Base-by-base conservation (phyloP, 2,888 invertebrate species). In the Neoitamus cyanurus region DNA sequence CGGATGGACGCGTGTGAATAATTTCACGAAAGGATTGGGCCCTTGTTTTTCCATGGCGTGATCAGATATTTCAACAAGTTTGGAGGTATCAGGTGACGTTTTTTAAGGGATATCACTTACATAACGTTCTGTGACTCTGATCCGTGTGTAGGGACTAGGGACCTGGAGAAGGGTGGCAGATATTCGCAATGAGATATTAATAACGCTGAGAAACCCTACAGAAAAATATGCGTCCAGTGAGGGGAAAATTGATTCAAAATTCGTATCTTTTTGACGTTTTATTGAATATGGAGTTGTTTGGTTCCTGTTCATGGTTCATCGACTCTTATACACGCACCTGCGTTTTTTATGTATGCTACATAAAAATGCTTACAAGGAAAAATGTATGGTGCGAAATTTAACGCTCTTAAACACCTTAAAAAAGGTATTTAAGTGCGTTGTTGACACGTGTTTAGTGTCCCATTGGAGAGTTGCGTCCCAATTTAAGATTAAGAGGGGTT, bases 1-100 rank as follows among this genome's bases (percentile, higher is more conserved):
- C 69, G 42, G 80, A 84, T 83, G 84, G 85, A 86, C 86, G 86
- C 85, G 86, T 86, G 85, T 86, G 86, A 86, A 86, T 83, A 83
- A 84, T 84, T 84, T 84, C 48, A 82, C 80, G 72, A 83, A 72
- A 72, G 68, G 83, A 72, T 83, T 83, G 68, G 68, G 72, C 11
- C 46, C 70, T 37, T n/a, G 58, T 72, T 83, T 31, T 82, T 78
- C n/a, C 20, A n/a, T 69, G 13, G 9, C 9, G 48, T 31, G 78
- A 82, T 69, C 82, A 69, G 37, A 69, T 82, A 82, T 69, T 37
- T 78, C 78, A 78, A 82, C 82, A 82, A 69, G 82, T 82, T 82
- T 69, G 36, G 25, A 30, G 48, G 37, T 82, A 82, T 82, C 82
- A 7, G 36, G 30, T 82, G 69, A 36, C 82, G 28, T 69, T 82